Conservation (phyloP, 2,888 invertebrate genomes). For the Nysson spinosus region DNA sequence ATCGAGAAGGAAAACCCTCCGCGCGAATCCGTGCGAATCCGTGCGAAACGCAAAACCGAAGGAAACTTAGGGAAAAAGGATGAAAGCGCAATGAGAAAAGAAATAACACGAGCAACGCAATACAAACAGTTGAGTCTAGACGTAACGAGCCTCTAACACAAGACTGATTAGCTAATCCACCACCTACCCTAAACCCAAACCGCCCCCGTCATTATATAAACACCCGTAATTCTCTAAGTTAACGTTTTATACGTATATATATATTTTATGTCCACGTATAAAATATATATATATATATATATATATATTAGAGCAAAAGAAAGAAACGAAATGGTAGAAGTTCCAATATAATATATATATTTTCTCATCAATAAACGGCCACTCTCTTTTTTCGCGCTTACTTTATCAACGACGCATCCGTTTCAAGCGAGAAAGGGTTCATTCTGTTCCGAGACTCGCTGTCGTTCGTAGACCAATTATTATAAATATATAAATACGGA, state of each 20-base stretch:
- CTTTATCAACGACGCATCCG: background rate
- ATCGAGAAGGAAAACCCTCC: too few relatives aligned
- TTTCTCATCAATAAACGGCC: constrained; percentile 17
- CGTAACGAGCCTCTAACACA: constrained; percentile 76
- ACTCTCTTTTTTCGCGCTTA: background rate
- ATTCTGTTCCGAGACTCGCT: background rate
- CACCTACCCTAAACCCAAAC: too few relatives aligned
- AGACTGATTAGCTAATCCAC: constrained; percentile 78
- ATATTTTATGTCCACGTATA: too few relatives aligned
- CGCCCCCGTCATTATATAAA: constrained; percentile 70
- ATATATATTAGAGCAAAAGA: too few relatives aligned
- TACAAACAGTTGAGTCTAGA: constrained; percentile 73
- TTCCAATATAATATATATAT: constrained; percentile 60
- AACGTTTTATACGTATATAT: too few relatives aligned
- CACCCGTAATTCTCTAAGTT: constrained; percentile 75
- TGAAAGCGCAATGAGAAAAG: background rate
- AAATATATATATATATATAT: constrained; percentile 56
- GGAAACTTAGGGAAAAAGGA: constrained; percentile 19
- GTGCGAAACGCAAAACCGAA: too few relatives aligned
- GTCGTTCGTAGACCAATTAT: background rate
- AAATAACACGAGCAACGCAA: constrained; percentile 68
- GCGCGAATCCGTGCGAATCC: too few relatives aligned
- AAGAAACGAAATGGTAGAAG: constrained; percentile 72
- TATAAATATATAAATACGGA: too few relatives aligned
- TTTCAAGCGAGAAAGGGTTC: background rate